Evolutionary conservation across 2,888 invertebrate genomes (phyloP).

Genomic region (Drosophila mercatorum): DNA sequence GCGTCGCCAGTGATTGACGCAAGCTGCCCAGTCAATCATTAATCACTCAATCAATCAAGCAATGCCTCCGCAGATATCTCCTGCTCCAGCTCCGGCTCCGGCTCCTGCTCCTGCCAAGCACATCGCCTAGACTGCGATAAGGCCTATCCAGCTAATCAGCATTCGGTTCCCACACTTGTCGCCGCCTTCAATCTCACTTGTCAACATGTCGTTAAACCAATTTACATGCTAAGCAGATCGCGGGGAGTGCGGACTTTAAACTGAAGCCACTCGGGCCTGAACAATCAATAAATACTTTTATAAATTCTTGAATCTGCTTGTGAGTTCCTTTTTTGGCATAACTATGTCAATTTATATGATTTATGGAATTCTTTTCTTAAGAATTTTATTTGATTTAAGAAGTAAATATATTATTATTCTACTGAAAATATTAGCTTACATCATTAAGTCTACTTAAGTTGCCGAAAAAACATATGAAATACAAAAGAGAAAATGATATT

Average conservation of each 20-base stretch:
- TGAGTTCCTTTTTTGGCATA: background rate
- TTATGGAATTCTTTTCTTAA: background rate
- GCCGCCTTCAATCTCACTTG: conserved; percentile 79
- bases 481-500: background rate
- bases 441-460: background rate
- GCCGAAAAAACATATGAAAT: background rate
- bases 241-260: conserved; percentile 17
- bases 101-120: conserved; percentile 30
- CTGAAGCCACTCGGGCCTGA: background rate
- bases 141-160: conserved; percentile 59
- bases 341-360: background rate
- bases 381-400: background rate
- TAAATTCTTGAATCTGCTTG: background rate
- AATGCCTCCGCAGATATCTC: conserved; percentile 31
- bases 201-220: conserved; percentile 82
- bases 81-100: background rate
- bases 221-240: conserved; percentile 69
- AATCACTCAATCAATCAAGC: conserved; percentile 82
- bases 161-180: conserved; percentile 52
- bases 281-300: conserved; percentile 6
- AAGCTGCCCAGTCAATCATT: conserved; percentile 68
- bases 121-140: conserved; percentile 29
- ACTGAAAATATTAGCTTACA: background rate
- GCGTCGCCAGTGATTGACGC: conserved; percentile 42
- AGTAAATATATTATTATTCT: no score